phyloP scores from a whole-genome alignment of 2,888 invertebrate species.

The Dermolepida albohirtum region DNA sequence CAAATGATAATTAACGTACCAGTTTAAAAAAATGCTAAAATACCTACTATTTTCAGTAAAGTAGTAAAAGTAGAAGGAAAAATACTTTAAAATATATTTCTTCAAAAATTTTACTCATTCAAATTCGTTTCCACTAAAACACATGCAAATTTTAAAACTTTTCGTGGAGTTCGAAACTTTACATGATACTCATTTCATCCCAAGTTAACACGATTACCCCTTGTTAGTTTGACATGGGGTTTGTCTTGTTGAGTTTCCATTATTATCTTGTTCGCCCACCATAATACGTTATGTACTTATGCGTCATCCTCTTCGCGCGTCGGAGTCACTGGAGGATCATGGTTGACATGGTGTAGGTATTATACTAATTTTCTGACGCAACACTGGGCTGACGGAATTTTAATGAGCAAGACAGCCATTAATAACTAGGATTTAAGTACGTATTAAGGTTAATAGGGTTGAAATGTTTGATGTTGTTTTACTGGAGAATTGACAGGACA shows the following conservation, averaged over 20 bases:
- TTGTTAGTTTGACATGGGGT: neutral
- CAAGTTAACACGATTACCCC: slow-evolving; percentile 21
- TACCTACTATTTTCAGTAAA: too few relatives aligned
- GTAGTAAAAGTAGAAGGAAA: too few relatives aligned
- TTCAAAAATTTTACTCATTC: too few relatives aligned
- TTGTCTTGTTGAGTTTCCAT: slow-evolving; percentile 10
- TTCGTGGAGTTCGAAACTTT: neutral
- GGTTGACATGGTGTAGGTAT: slow-evolving; percentile 1
- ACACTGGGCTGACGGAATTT: slow-evolving; percentile 15
- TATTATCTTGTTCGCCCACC: slow-evolving; percentile 14
- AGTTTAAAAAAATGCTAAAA: too few relatives aligned
- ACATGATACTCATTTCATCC: neutral
- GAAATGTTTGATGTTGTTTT: neutral
- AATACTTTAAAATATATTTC: too few relatives aligned
- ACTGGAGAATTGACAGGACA: too few relatives aligned
- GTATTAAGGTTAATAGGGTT: neutral
- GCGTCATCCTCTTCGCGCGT: neutral
- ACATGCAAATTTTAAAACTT: slow-evolving; percentile 4
- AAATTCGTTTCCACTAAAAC: too few relatives aligned
- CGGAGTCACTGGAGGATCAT: slow-evolving; percentile 6
- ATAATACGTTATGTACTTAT: slow-evolving; percentile 9
- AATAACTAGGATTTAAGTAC: slow-evolving; percentile 4
- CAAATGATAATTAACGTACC: too few relatives aligned
- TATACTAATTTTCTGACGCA: slow-evolving; percentile 17
- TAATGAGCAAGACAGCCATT: slow-evolving; percentile 26